Conservation (phyloP, 2,888 invertebrate species). For the Electrophaes corylata region DNA sequence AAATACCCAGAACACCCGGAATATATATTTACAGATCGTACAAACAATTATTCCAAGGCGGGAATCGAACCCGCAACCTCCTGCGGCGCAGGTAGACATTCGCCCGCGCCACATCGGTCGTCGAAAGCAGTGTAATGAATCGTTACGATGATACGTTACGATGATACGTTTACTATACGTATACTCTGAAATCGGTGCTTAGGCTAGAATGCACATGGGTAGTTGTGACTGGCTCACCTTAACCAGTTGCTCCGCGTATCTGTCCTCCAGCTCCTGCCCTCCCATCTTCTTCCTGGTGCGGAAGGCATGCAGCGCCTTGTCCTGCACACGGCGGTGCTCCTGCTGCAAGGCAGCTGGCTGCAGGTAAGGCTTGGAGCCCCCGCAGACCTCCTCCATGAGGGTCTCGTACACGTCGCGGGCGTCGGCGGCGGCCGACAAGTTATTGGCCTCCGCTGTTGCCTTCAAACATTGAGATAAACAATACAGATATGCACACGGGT, state of each 20-base stretch:
- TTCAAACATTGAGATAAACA: slow-evolving; percentile 3
- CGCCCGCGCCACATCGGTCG: no score
- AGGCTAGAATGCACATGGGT: no score
- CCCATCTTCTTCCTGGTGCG: slow-evolving; percentile 97
- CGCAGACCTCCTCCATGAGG: slow-evolving; percentile 97
- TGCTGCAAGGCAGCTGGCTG: slow-evolving; percentile 91
- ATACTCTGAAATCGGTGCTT: no score
- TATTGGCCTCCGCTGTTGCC: slow-evolving; percentile 98
- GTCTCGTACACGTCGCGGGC: slow-evolving; percentile 95
- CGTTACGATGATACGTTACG: no score
- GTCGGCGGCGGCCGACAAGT: slow-evolving; percentile 96
- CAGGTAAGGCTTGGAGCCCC: slow-evolving; percentile 96
- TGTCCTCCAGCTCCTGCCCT: slow-evolving; percentile 94
- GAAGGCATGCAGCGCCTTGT: slow-evolving; percentile 90
- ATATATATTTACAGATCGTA: no score
- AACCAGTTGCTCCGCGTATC: slow-evolving; percentile 91
- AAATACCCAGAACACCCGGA: no score
- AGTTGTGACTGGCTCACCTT: slow-evolving; percentile 77
- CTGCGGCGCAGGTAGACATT: no score
- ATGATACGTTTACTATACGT: no score
- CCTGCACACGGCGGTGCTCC: slow-evolving; percentile 92
- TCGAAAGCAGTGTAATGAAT: no score
- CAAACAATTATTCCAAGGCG: no score
- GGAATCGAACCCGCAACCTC: no score
- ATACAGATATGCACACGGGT: no score